These are phyloP conservation scores for Enteromius radiatus DNA, from an alignment of 2,797 vertebrate genomes.

Conservation along the genomic window DNA sequence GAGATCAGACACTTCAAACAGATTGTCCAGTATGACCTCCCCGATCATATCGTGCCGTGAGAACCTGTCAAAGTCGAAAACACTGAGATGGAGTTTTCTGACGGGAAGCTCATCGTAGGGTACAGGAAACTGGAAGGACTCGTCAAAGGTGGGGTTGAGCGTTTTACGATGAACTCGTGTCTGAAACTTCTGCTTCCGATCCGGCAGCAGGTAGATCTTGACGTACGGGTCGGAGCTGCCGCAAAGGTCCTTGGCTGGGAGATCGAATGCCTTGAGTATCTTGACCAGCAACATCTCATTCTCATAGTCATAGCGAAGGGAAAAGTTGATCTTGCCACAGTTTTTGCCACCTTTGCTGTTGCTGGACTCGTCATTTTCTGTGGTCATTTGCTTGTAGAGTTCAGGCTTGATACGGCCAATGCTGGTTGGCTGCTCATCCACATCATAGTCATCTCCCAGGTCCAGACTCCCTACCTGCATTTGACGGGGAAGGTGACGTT, in stretches of 20 bases:
- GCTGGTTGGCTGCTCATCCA: conserved; percentile 90
- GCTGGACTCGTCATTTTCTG: conserved; percentile 86
- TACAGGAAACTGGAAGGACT: conserved; percentile 95
- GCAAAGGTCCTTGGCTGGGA: conserved; percentile 96
- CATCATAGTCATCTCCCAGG: conserved; percentile 84
- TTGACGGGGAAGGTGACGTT: conserved; percentile 92
- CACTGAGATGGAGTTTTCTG: conserved; percentile 95
- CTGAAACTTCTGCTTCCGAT: conserved; percentile 97
- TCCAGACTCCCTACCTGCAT: conserved; percentile 96
- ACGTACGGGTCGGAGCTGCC: conserved; percentile 98
- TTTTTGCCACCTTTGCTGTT: conserved; percentile 85
- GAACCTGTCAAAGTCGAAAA: conserved; percentile 98
- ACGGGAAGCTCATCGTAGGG: conserved; percentile 89
- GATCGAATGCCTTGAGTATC: conserved; percentile 91
- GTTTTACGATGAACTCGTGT: conserved; percentile 97
- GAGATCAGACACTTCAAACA: conserved; percentile 93
- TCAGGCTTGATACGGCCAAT: conserved; percentile 97
- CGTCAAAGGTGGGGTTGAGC: conserved; percentile 92
- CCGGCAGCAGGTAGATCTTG: conserved; percentile 96
- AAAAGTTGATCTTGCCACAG: conserved; percentile 96
- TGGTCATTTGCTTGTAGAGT: conserved; percentile 91
- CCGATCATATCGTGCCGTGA: conserved; percentile 98
- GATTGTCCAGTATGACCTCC: conserved; percentile 94
- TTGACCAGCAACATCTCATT: conserved; percentile 89
- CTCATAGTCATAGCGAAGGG: conserved; percentile 95